A percentile compares a stretch with the other conserved stretches of the same genome.
phyloP scores from a whole-genome alignment of 37 sponge, comb jelly and placozoan genomes.

The Cliona cf. orientalis region DNA sequence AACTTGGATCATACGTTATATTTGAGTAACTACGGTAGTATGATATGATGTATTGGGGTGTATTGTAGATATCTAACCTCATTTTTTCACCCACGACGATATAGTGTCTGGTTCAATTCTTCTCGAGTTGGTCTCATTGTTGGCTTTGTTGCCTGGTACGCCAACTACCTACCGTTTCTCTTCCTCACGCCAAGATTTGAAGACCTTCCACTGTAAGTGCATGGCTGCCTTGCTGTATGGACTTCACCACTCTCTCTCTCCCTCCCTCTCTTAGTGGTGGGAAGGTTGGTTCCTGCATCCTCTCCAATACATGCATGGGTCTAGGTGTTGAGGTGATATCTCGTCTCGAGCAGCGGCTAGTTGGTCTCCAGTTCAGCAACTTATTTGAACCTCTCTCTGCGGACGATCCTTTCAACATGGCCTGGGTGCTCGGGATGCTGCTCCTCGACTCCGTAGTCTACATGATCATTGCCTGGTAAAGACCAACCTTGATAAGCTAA shows the following conservation, averaged over 20 bases:
- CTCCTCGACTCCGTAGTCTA: slow-evolving; percentile 80
- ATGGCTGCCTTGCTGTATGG: no score
- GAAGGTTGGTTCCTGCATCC: slow-evolving; percentile 66
- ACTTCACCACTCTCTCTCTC: no score
- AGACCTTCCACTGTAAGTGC: slow-evolving; percentile 32
- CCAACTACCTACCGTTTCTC: slow-evolving; percentile 67
- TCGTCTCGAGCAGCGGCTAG: slow-evolving; percentile 62
- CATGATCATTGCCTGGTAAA: slow-evolving; percentile 88
- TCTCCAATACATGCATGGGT: slow-evolving; percentile 89
- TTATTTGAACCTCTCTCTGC: slow-evolving; percentile 54
- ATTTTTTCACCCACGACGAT: not conserved
- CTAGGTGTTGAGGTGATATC: slow-evolving; percentile 69
- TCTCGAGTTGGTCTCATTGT: slow-evolving; percentile 73
- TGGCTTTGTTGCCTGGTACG: slow-evolving; percentile 76
- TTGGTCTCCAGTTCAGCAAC: slow-evolving; percentile 81
- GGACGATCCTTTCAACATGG: slow-evolving; percentile 81
- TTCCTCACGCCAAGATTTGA: slow-evolving; percentile 47
- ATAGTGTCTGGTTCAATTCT: slow-evolving; percentile 85
- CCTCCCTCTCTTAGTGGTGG: slow-evolving; percentile 72
- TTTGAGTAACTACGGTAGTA: no score
- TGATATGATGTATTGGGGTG: no score
- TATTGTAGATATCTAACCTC: no score
- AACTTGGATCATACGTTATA: no score
- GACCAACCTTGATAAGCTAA: not conserved
- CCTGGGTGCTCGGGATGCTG: slow-evolving; percentile 79